Base-by-base conservation (phyloP, 2,797 vertebrate species). In the Todus mexicanus region DNA sequence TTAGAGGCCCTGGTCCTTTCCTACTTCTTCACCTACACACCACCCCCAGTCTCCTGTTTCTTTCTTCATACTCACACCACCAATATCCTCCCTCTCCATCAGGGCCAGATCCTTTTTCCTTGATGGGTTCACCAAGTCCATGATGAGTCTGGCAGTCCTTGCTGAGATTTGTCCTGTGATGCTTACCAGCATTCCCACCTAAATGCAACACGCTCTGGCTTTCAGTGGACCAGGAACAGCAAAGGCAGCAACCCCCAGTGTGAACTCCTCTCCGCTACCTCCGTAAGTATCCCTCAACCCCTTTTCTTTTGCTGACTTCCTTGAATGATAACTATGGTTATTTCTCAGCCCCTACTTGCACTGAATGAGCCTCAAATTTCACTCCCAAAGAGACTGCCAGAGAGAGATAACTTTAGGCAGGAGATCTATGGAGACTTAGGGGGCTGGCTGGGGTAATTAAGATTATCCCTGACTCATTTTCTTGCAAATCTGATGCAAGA, bases 401-500 rank as follows among this genome's bases (percentile, higher is more conserved):
- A 43, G 31, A 66, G 70, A 63, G 37, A 57, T 38, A 18, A 72
- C 66, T 76, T 89, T 74, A 95, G 68, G 51, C 56, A 93, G 77
- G 59, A 74, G 66, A 72, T 45, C 43, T 69, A 1, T 35, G 54
- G 45, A 93, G n/a, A 47, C 42, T 78, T 85, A 57, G 2, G 23
- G 60, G 47, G 12, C 29, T 51, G 80, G 38, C 20, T 17, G 23
- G 57, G 57, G 66, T 80, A 60, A 54, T 89, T 38, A 43, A 84
- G 84, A 60, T 89, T 73, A 61, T 91, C 38, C 61, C 78, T 94
- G 92, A 94, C 35, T 89, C 81, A 84, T 84, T 76, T 80, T 92
- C 81, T 90, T 93, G 61, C 47, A 92, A 53, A 26, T 91, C 81
- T 95, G 93, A 95, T 91, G 95, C 90, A 94, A 96, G 76, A 94